Base-by-base conservation (phyloP, 2,113 vertebrate genomes). In the Copsychus sechellarum region DNA sequence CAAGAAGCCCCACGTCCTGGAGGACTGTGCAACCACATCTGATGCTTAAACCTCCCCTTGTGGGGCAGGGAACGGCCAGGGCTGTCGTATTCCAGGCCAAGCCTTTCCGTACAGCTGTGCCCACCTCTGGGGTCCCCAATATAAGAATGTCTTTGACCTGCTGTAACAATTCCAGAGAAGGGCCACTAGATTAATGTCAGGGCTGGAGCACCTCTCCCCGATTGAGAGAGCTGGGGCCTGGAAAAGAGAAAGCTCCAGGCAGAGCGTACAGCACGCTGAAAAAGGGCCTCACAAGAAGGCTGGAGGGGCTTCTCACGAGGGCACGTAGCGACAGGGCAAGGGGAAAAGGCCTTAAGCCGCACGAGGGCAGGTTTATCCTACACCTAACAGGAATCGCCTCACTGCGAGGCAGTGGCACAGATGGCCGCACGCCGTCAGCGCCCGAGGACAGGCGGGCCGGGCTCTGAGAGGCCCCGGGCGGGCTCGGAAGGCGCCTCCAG, bases 11-110 rank as follows among this genome's bases (percentile, higher is more conserved):
- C 28, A 33, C 1, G 2, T 1, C 3, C 15, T 0, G 8, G 9
- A 31, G 7, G 12, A 13, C 25, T 4, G 3, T 1, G 2, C 40
- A 33, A 16, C 7, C 8, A 6, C 1, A 1, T 8, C 17, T 12
- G 5, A 17, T 11, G 16, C 5, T 2, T 7, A 48, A n/a, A 22
- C 4, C 1, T 24, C 20, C 19, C 31, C 7, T 3, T 3, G 1
- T 0, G 18, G 8, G 16, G 10, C 20, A 22, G 7, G 11, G 5
- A 10, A 10, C 0, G 0, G 12, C 28, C 8, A 2, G 10, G 8
- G 6, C 33, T 5, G 12, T 3, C 1, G 0, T n/a, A 5, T 11
- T 31, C 20, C 8, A 5, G 19, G 22, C 6, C 25, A 8, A 17
- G n/a, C 2, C 33, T 5, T 3, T 31, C 13, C 0, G 1, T 9